A percentile compares a stretch with the other conserved stretches of the same genome.
Conservation (phyloP, 2,797 vertebrate genomes). For the Cryptoblepharus egeriae region DNA sequence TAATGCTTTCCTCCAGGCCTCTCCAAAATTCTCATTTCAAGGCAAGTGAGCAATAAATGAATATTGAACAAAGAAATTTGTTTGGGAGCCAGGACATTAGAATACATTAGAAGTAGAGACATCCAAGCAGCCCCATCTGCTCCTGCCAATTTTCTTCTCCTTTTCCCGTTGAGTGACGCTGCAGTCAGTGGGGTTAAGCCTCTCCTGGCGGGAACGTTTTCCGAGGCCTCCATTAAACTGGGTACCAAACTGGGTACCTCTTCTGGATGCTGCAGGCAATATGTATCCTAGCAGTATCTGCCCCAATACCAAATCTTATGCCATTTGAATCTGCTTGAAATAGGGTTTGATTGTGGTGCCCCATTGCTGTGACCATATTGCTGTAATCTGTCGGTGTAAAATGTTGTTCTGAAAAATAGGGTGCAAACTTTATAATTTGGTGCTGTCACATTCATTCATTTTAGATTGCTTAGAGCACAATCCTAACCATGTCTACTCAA, state of each 20-base stretch:
- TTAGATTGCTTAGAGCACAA: too few relatives aligned
- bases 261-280: accelerated
- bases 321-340: not conserved
- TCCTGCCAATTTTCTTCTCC: constrained; percentile 53
- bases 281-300: not conserved
- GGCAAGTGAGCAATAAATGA: not conserved
- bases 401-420: too few relatives aligned
- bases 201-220: accelerated
- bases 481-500: too few relatives aligned
- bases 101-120: constrained; percentile 36
- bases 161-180: not conserved
- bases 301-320: not conserved
- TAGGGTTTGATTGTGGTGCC: too few relatives aligned
- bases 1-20: not conserved
- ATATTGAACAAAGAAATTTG: not conserved
- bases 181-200: accelerated
- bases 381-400: too few relatives aligned
- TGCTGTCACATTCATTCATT: too few relatives aligned
- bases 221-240: accelerated
- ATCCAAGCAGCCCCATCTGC: constrained; percentile 18
- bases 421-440: too few relatives aligned
- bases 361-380: not conserved
- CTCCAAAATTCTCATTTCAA: constrained; percentile 20
- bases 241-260: not conserved
- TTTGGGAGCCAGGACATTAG: constrained; percentile 3